Conservation (phyloP, 2,888 invertebrate species). For the Orthosia gothica region DNA sequence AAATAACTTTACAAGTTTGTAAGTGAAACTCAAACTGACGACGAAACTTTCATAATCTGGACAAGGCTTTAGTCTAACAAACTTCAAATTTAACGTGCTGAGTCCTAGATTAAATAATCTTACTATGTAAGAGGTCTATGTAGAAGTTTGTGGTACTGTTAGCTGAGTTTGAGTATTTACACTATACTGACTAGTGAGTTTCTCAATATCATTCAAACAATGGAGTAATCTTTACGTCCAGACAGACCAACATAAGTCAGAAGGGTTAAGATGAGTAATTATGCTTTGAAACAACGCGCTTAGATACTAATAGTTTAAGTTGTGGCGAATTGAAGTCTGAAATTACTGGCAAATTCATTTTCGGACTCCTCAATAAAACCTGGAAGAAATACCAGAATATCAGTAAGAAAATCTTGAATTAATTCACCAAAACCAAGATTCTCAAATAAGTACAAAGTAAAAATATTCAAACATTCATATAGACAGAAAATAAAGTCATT, state of each 20-base stretch:
- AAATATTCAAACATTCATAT: conserved; percentile 17
- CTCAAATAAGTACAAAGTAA: not conserved
- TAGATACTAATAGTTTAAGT: not conserved
- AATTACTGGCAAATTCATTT: not conserved
- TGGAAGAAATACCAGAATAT: not conserved
- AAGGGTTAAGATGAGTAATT: not conserved
- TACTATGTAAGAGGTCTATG: conserved; percentile 37
- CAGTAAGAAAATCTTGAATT: not conserved
- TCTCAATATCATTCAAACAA: conserved; percentile 30
- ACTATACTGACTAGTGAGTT: conserved; percentile 32
- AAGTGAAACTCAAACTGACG: conserved; percentile 46
- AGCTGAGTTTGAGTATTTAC: conserved; percentile 37
- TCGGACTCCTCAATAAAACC: not conserved
- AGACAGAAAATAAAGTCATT: conserved; percentile 23
- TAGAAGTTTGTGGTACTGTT: conserved; percentile 25
- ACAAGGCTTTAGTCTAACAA: conserved; percentile 58
- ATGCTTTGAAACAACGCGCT: not conserved
- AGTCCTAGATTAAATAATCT: conserved; percentile 69
- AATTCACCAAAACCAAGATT: not conserved
- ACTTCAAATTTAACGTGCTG: conserved; percentile 62
- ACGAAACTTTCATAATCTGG: conserved; percentile 49
- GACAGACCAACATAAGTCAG: not conserved
- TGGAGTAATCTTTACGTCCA: conserved; percentile 17
- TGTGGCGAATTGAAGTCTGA: not conserved
- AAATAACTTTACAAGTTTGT: conserved; percentile 33